phyloP scores from a whole-genome alignment of 2,888 invertebrate genomes.

The Diadegma fenestrale region DNA sequence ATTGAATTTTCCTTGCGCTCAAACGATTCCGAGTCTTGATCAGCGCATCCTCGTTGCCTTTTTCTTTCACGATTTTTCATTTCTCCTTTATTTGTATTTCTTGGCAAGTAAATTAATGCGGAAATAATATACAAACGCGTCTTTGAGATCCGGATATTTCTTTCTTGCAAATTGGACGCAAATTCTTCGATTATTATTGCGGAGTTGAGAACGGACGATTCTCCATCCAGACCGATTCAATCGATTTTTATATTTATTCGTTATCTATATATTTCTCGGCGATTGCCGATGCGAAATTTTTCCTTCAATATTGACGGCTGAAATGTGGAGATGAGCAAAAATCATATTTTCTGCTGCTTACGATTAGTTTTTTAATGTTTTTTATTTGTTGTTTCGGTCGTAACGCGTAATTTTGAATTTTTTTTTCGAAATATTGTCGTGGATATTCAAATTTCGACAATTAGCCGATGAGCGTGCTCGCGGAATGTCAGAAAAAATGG shows the following conservation, averaged over 20 bases:
- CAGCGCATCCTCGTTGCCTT: conserved; percentile 22
- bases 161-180: conserved; percentile 10
- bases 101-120: conserved; percentile 33
- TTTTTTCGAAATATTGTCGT: not conserved
- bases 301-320: not conserved
- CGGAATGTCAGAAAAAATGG: too few relatives aligned
- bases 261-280: not conserved
- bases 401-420: not conserved
- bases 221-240: not conserved
- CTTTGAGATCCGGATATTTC: conserved; percentile 9
- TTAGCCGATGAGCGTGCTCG: not conserved
- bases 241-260: not conserved
- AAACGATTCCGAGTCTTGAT: conserved; percentile 13
- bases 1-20: not conserved
- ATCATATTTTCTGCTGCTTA: not conserved
- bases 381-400: not conserved
- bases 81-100: not conserved
- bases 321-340: not conserved
- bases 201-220: not conserved
- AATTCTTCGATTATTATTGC: not conserved
- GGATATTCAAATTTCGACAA: not conserved
- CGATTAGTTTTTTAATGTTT: not conserved
- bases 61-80: not conserved
- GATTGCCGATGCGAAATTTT: not conserved
- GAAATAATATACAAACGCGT: conserved; percentile 22